Base-by-base conservation (phyloP, 1,140 invertebrate species). In the Paracyclopina nana region DNA sequence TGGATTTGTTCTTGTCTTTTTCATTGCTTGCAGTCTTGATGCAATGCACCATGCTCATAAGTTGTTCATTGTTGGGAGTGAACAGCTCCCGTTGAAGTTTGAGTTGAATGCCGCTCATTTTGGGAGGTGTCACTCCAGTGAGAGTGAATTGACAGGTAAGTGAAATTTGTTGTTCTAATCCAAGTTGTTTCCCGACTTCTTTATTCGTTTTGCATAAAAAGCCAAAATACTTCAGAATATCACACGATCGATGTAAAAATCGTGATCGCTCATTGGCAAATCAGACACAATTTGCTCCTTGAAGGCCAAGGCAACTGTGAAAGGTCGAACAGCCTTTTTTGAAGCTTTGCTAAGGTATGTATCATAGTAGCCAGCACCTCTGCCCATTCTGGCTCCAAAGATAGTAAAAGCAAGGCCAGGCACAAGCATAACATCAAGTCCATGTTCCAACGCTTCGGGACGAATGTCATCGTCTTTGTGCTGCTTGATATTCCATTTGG, bases 21-120 rank as follows among this genome's bases (percentile, higher is more conserved):
- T n/a, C n/a, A n/a, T n/a, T n/a, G n/a, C n/a, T n/a, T n/a, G n/a
- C n/a, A n/a, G n/a, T n/a, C n/a, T 20, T 38, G 3, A 2, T 16
- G 20, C 34, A 38, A 16, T 38, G 34, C n/a, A 38, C 34, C 34
- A 38, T 38, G 34, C n/a, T 16, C 3, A 38, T n/a, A 16, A 38
- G 20, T 38, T 38, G 34, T n/a, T 38, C 34, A 8, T 20, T 20
- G 20, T 38, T 3, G 34, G 34, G 34, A 2, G 34, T 20, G 34
- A 38, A 38, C 34, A 38, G n/a, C 34, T 38, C 34, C 9, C 34
- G 34, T 9, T 38, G 34, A 3, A 38, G 34, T 20, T 20, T n/a
- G n/a, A 38, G 34, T 38, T 38, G 34, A 38, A 38, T 38, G n/a
- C 34, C 34, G 34, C n/a, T 20, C 34, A 38, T 38, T 8, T 9